These are phyloP conservation scores for Irena cyanogastra DNA, from an alignment of 2,113 vertebrate genomes.

Conservation along the genomic window DNA sequence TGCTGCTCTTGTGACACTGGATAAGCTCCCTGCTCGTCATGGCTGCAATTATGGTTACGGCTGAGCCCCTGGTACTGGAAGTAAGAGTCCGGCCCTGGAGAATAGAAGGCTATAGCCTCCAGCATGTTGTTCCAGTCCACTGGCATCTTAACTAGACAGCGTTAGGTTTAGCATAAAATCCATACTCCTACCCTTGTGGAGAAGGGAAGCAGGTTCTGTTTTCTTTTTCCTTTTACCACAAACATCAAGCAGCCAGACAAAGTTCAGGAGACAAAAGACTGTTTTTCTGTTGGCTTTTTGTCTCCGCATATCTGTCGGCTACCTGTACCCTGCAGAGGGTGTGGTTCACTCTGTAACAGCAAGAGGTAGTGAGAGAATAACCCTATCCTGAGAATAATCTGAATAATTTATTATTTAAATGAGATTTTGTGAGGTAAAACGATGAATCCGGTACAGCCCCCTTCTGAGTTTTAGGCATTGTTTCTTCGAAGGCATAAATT, in stretches of 20 bases:
- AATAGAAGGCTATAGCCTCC: conserved; percentile 21
- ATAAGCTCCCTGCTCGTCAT: not conserved
- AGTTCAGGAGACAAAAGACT: conserved; percentile 40
- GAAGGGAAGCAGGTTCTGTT: not conserved
- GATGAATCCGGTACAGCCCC: not conserved
- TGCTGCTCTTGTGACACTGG: not conserved
- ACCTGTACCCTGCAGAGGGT: not conserved
- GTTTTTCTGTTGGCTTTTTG: not conserved
- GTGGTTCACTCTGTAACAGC: not conserved
- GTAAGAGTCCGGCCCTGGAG: conserved; percentile 19
- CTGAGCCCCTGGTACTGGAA: not conserved
- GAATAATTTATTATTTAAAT: conserved; percentile 25
- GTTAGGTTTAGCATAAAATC: conserved; percentile 63
- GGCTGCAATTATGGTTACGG: not conserved
- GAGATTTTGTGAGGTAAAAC: not conserved
- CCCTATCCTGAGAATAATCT: not conserved
- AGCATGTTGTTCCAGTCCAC: conserved; percentile 52
- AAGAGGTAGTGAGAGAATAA: not conserved
- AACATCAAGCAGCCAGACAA: not conserved
- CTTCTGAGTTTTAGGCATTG: not conserved
- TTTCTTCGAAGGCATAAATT: conserved; percentile 50
- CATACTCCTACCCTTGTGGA: conserved; percentile 44
- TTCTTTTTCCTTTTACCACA: not conserved
- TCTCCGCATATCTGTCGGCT: not conserved
- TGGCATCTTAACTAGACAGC: conserved; percentile 59